These are phyloP conservation scores for Ophion slaviceki DNA, from an alignment of 2,888 invertebrate species.

Conservation along the genomic window DNA sequence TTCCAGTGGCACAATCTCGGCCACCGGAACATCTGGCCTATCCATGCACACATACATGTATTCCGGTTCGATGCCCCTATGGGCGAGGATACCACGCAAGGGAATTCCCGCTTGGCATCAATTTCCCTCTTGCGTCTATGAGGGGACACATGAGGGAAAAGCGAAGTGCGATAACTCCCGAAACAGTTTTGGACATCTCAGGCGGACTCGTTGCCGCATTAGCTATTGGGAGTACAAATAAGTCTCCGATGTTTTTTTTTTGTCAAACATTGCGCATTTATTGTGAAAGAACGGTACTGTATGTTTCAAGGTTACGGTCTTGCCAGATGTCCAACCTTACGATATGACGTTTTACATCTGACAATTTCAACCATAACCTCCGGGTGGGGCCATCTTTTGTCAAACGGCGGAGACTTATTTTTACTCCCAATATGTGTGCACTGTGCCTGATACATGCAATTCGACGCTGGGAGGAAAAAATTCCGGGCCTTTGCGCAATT, in stretches of 20 bases:
- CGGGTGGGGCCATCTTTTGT: no score
- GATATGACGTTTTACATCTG: no score
- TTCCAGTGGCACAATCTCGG: constrained; percentile 64
- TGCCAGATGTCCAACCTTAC: no score
- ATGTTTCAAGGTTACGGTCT: no score
- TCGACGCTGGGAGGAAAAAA: not conserved
- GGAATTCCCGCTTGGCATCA: constrained; percentile 58
- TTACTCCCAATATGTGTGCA: not conserved
- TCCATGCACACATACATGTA: constrained; percentile 9
- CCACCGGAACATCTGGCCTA: constrained; percentile 58
- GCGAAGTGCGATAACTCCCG: constrained; percentile 41
- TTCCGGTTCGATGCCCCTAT: not conserved
- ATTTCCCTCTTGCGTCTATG: constrained; percentile 47
- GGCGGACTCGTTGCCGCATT: constrained; percentile 2
- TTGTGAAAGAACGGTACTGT: no score
- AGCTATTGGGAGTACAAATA: not conserved
- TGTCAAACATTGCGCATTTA: no score
- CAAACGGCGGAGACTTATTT: no score
- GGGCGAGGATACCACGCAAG: constrained; percentile 35
- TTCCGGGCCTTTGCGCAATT: not conserved
- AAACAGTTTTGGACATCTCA: constrained; percentile 30
- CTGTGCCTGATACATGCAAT: not conserved
- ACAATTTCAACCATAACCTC: no score
- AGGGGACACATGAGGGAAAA: constrained; percentile 38
- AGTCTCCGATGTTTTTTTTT: no score